Evolutionary conservation across 2,113 vertebrate genomes (phyloP), one percentile per base, ranked within the genome.

Genomic region (Tursiops truncatus): DNA sequence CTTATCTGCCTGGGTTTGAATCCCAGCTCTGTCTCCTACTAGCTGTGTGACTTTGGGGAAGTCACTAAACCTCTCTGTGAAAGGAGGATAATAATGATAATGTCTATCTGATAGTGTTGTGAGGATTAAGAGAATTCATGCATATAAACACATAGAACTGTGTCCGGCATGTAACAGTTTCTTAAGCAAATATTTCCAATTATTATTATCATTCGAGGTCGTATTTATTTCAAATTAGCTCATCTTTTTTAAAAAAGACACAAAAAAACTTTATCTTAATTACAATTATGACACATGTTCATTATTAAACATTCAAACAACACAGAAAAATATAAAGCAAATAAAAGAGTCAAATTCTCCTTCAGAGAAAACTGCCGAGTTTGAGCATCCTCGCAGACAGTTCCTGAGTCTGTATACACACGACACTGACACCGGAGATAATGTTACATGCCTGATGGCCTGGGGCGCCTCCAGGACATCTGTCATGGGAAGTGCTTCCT

Each of bases 361-460:
- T 38, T 79, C 25, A 13, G 47, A 91, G 85, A 95, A 73, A 60
- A 20, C 56, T 87, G n/a, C 11, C 10, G 70, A 53, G 4, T 10
- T 41, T 15, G 62, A 41, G 53, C 60, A 50, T 62, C 47, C 62
- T 68, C 84, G 58, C 58, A 25, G 36, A 10, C 5, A n/a, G n/a
- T 70, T 15, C 33, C 82, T 26, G 25, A 38, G 65, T 33, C 87
- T 47, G 62, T 6, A 36, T 2, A 17, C 44, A 21, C 9, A 1
- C 50, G 33, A 79, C 47, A 50, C 47, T 2, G 47, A 47, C 47
- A 17, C 31, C 1, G 0, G 47, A 44, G 11, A n/a, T 10, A 5
- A 1, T 0, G 2, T 25, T 8, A 1, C 8, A 11, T 1, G 8
- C 53, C 79, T 47, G 36, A 0, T 0, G 25, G 14, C 28, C 89